These are phyloP conservation scores for Rhorus exstirpatorius DNA, from an alignment of 2,888 invertebrate species.

Conservation along the genomic window DNA sequence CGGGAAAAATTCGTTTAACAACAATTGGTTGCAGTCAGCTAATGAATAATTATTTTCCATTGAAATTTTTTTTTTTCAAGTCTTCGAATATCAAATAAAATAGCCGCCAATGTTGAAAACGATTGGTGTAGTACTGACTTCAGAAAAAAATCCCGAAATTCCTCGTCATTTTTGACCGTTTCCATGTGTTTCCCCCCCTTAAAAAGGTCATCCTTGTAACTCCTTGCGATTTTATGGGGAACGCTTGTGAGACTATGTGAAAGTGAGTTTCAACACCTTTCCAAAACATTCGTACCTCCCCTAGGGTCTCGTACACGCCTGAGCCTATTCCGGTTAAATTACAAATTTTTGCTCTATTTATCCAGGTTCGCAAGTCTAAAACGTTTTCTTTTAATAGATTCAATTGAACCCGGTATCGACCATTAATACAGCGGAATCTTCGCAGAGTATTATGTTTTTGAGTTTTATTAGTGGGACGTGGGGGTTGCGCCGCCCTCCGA, in stretches of 20 bases:
- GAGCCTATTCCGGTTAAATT: slow-evolving; percentile 8
- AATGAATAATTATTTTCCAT: too few relatives aligned
- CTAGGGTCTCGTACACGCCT: not conserved
- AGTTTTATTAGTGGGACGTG: slow-evolving; percentile 8
- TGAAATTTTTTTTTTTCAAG: too few relatives aligned
- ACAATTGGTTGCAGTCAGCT: too few relatives aligned
- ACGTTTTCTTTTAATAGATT: slow-evolving; percentile 16
- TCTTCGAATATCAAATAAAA: too few relatives aligned
- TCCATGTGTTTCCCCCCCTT: too few relatives aligned
- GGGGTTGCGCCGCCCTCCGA: not conserved
- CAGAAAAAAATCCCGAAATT: too few relatives aligned
- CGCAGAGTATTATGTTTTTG: not conserved
- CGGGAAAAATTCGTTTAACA: too few relatives aligned
- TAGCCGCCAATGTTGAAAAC: too few relatives aligned
- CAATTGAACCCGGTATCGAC: slow-evolving; percentile 34
- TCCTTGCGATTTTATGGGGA: slow-evolving; percentile 30
- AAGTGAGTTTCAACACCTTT: slow-evolving; percentile 29
- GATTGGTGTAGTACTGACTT: too few relatives aligned
- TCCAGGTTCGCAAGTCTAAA: not conserved
- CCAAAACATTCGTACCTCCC: slow-evolving; percentile 19
- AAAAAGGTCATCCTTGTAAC: slow-evolving; percentile 47
- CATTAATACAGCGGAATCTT: not conserved
- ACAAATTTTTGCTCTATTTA: slow-evolving; percentile 3
- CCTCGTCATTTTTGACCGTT: too few relatives aligned
- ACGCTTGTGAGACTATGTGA: slow-evolving; percentile 24